A percentile compares a stretch with the other conserved stretches of the same genome.
Conservation (phyloP, 2,797 vertebrate genomes). For the Hipposideros larvatus region DNA sequence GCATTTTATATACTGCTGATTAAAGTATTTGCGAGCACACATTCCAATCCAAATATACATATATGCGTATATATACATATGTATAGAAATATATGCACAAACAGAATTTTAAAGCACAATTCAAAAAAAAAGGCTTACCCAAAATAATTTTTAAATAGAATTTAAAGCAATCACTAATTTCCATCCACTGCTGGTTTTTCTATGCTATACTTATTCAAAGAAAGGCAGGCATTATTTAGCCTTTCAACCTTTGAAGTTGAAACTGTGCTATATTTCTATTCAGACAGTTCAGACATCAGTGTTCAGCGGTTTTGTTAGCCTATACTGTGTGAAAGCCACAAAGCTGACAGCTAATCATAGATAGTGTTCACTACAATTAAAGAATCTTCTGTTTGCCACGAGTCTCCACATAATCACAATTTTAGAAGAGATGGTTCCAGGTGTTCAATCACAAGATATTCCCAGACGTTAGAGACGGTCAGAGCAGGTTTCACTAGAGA, state of each 20-base stretch:
- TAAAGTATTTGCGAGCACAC: background rate
- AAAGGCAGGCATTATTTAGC: background rate
- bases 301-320: background rate
- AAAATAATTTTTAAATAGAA: background rate
- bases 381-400: background rate
- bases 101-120: background rate
- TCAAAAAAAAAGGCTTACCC: background rate
- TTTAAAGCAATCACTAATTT: background rate
- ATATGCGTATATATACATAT: too few species aligned
- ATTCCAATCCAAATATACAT: too few species aligned
- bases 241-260: background rate
- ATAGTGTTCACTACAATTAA: background rate
- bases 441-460: background rate
- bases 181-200: background rate
- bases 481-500: background rate
- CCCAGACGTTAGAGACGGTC: background rate
- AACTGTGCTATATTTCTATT: background rate
- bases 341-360: background rate
- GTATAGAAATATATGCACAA: background rate
- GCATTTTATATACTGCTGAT: background rate
- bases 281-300: background rate
- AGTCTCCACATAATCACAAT: background rate
- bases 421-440: background rate
- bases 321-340: background rate
- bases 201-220: background rate